Evolutionary conservation across 2,797 vertebrate species (phyloP).

Genomic region (Xerus rutilus): DNA sequence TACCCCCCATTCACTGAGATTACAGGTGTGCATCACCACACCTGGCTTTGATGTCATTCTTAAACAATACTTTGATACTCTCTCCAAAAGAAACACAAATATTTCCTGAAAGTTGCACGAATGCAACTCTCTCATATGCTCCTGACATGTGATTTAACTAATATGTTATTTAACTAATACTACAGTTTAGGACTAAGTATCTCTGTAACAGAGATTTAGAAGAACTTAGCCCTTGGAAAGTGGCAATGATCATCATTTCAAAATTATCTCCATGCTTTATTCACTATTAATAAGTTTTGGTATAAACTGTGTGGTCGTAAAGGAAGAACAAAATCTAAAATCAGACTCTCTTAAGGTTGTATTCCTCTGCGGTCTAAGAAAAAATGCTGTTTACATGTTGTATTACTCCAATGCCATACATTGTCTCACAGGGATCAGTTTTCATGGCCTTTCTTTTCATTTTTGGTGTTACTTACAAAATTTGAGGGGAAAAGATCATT

Average conservation of each 20-base stretch:
- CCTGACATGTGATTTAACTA: background rate
- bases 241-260: slow-evolving; percentile 22
- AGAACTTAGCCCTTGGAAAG: slow-evolving; percentile 45
- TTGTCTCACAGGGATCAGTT: slow-evolving; percentile 75
- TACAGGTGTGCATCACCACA: background rate
- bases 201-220: slow-evolving; percentile 37
- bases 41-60: slow-evolving; percentile 20
- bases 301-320: slow-evolving; percentile 35
- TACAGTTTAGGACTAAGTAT: background rate
- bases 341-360: slow-evolving; percentile 9
- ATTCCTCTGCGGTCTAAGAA: slow-evolving; percentile 44
- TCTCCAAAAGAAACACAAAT: slow-evolving; percentile 39
- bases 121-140: slow-evolving; percentile 8
- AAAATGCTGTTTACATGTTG: slow-evolving; percentile 52
- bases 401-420: slow-evolving; percentile 1
- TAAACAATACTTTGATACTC: background rate
- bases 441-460: slow-evolving; percentile 73
- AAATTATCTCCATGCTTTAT: slow-evolving; percentile 57
- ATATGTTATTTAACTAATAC: slow-evolving; percentile 5
- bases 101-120: background rate
- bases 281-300: slow-evolving; percentile 37
- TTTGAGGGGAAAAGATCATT: slow-evolving; percentile 54
- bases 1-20: background rate
- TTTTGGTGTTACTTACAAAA: slow-evolving; percentile 77
- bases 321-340: slow-evolving; percentile 62